Conservation (phyloP, 2,888 invertebrate genomes). For the Pterobdella sp. region DNA sequence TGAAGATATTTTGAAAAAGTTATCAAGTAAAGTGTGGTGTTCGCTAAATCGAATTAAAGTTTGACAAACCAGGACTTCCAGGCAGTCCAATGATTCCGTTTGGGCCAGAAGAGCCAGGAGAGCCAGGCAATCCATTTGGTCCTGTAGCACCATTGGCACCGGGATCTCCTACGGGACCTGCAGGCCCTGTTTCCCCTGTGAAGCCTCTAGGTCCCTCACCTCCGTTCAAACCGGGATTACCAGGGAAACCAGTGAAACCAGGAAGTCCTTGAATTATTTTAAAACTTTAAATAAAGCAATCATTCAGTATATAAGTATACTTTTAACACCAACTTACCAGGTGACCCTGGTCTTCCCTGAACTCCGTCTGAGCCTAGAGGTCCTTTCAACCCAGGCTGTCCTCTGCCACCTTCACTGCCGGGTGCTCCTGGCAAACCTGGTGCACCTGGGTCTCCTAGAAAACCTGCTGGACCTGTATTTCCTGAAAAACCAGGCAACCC, state of each 20-base stretch:
- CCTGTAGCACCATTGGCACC: conserved; percentile 27
- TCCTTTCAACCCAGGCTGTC: conserved; percentile 24
- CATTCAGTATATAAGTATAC: neutral
- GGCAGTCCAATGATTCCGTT: conserved; percentile 6
- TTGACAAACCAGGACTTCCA: conserved; percentile 16
- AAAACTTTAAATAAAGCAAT: neutral
- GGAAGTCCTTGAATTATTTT: neutral
- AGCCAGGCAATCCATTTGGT: conserved; percentile 17
- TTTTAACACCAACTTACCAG: no score
- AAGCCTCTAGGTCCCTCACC: neutral
- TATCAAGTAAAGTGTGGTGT: no score
- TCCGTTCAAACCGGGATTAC: neutral
- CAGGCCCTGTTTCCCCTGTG: conserved; percentile 22
- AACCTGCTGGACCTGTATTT: conserved; percentile 22
- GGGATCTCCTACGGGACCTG: conserved; percentile 26
- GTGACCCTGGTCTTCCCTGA: neutral
- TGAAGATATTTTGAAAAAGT: no score
- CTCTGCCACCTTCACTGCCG: conserved; percentile 27
- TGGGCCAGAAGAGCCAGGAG: neutral
- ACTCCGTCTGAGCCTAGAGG: conserved; percentile 21
- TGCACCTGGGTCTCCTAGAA: conserved; percentile 8
- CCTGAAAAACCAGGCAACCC: conserved; percentile 31
- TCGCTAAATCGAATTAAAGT: conserved; percentile 11
- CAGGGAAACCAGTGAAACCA: neutral
- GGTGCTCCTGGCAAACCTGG: conserved; percentile 29